These are phyloP conservation scores for Sturmia bella DNA, from an alignment of 2,888 invertebrate genomes.

Conservation along the genomic window DNA sequence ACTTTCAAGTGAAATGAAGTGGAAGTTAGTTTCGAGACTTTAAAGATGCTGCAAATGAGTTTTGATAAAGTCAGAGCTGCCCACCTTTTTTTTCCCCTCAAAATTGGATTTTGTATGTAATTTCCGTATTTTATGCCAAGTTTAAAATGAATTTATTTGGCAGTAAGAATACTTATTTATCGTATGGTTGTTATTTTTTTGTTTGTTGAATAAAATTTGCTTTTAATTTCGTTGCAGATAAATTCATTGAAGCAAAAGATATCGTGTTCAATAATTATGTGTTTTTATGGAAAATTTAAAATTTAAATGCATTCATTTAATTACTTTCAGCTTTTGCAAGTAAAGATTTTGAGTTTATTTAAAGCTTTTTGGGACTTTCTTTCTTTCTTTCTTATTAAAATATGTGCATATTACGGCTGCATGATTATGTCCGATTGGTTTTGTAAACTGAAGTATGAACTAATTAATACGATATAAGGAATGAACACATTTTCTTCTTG, in stretches of 20 bases:
- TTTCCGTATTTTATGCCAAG: background rate
- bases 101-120: constrained; percentile 4
- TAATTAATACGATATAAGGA: too few species aligned
- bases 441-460: too few species aligned
- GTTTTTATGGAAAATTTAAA: too few species aligned
- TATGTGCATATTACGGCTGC: too few species aligned
- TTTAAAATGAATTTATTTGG: constrained; percentile 9
- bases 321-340: too few species aligned
- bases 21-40: constrained; percentile 25
- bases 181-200: background rate
- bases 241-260: background rate
- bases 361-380: too few species aligned
- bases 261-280: constrained; percentile 1
- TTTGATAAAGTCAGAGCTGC: constrained; percentile 11
- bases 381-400: too few species aligned
- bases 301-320: too few species aligned
- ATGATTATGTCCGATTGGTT: too few species aligned
- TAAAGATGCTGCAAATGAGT: constrained; percentile 27
- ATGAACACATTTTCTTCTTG: too few species aligned
- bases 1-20: constrained; percentile 50
- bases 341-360: too few species aligned
- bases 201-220: constrained; percentile 1
- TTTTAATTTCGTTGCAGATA: background rate
- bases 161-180: constrained; percentile 12
- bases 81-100: constrained; percentile 15